Evolutionary conservation across 1,140 invertebrate genomes (phyloP).

Genomic region (Ladona fulva): DNA sequence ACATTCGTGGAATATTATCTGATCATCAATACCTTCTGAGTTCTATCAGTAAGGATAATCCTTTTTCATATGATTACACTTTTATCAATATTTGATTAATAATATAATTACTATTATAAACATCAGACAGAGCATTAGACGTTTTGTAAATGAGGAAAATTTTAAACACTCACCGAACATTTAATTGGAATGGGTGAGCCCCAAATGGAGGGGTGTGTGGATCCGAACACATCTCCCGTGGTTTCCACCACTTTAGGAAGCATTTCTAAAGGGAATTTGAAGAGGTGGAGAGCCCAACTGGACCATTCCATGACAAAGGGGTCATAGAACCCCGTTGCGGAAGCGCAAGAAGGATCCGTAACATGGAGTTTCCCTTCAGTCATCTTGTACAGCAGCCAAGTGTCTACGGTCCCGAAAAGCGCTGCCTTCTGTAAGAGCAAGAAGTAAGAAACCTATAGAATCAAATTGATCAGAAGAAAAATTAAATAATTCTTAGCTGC

Average conservation of each 20-base stretch:
- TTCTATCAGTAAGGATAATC: too few relatives aligned
- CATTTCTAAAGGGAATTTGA: slow-evolving; percentile 61
- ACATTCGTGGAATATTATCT: too few relatives aligned
- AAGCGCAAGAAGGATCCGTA: slow-evolving; percentile 80
- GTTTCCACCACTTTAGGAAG: slow-evolving; percentile 75
- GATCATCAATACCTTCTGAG: too few relatives aligned
- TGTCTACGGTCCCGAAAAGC: slow-evolving; percentile 86
- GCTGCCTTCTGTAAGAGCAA: slow-evolving; percentile 43
- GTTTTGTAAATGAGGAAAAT: too few relatives aligned
- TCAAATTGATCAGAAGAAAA: too few relatives aligned
- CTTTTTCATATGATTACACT: too few relatives aligned
- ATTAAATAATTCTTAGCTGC: too few relatives aligned
- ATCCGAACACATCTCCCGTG: slow-evolving; percentile 62
- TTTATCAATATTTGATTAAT: too few relatives aligned
- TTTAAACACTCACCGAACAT: slow-evolving; percentile 52
- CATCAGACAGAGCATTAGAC: too few relatives aligned
- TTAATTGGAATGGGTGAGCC: slow-evolving; percentile 67
- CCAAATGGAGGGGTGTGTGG: slow-evolving; percentile 52
- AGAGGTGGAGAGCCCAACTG: slow-evolving; percentile 52
- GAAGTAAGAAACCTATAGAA: too few relatives aligned
- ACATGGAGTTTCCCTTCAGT: slow-evolving; percentile 55
- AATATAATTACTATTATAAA: too few relatives aligned
- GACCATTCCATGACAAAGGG: slow-evolving; percentile 82
- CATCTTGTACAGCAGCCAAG: slow-evolving; percentile 78
- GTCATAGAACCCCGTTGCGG: slow-evolving; percentile 84